phyloP scores from a whole-genome alignment of 2,113 vertebrate species.

The Corythaixoides concolor region DNA sequence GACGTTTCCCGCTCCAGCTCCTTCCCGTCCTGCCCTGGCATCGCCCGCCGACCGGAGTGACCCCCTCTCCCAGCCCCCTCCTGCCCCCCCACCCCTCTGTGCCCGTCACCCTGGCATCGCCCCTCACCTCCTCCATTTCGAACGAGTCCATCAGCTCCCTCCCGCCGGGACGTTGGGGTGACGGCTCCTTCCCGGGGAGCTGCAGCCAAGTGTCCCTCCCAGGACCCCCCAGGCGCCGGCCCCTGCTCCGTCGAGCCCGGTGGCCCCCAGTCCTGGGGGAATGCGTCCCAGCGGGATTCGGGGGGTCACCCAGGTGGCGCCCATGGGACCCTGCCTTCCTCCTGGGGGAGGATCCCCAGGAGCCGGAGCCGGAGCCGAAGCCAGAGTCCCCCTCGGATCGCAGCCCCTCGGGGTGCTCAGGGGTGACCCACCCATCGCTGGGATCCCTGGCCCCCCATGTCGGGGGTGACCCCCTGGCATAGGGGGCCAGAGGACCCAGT shows the following conservation, averaged over 20 bases:
- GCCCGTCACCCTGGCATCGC: not conserved
- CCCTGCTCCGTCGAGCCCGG: not conserved
- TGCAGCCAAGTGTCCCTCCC: not conserved
- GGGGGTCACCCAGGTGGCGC: fast-evolving
- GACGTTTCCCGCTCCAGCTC: not conserved
- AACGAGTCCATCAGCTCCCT: constrained; percentile 67
- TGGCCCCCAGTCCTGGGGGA: not conserved
- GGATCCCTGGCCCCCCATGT: too few relatives aligned
- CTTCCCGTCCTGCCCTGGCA: not conserved
- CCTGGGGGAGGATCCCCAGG: not conserved
- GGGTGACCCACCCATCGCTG: not conserved
- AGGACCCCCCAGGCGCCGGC: not conserved
- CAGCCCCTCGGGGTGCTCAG: not conserved
- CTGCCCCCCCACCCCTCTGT: not conserved
- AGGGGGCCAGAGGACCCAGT: not conserved
- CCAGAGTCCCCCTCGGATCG: not conserved
- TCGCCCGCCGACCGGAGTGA: not conserved
- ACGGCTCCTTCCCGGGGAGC: not conserved
- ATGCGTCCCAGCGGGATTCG: fast-evolving
- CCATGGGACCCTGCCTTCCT: fast-evolving
- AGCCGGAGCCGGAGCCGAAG: not conserved
- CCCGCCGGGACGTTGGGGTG: not conserved
- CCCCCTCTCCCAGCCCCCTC: not conserved
- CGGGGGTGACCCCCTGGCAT: too few relatives aligned
- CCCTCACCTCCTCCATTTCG: constrained; percentile 79